Evolutionary conservation across 2,888 invertebrate species (phyloP).

Genomic region (Drosophila mayaguana): DNA sequence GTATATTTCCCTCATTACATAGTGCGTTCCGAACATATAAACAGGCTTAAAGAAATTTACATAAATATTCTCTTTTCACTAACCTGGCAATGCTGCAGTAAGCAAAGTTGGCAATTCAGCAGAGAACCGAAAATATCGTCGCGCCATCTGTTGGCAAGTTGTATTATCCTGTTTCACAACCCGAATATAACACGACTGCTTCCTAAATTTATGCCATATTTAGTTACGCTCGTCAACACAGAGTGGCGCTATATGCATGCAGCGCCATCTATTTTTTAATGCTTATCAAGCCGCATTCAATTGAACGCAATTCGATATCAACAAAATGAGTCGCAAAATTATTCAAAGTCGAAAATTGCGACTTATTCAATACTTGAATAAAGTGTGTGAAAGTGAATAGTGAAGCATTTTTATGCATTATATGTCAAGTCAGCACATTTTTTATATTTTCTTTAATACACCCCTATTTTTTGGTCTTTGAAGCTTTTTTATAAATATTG

Average conservation of each 20-base stretch:
- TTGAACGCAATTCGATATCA: conserved; percentile 2
- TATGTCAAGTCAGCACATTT: background rate
- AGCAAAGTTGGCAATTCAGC: background rate
- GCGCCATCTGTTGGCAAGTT: conserved; percentile 15
- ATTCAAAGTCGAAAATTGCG: conserved; percentile 4
- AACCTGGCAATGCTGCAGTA: background rate
- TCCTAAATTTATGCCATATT: background rate
- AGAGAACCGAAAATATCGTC: too few species aligned
- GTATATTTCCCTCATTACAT: background rate
- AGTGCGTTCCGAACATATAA: background rate
- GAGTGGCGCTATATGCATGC: background rate
- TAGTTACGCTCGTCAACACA: background rate
- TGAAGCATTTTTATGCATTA: background rate
- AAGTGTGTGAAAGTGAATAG: background rate
- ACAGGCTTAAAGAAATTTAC: background rate
- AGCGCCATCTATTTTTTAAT: conserved; percentile 23
- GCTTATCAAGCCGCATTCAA: too few species aligned
- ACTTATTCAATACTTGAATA: background rate
- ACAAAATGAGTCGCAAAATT: background rate
- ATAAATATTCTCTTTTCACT: background rate
- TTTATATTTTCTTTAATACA: background rate
- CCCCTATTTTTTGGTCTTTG: background rate
- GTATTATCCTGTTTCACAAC: conserved; percentile 21
- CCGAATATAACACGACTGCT: conserved; percentile 8
- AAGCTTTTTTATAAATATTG: background rate